Evolutionary conservation across 2,113 vertebrate species (phyloP), one percentile per base, ranked within the genome.

Genomic region (Hiodon alosoides): DNA sequence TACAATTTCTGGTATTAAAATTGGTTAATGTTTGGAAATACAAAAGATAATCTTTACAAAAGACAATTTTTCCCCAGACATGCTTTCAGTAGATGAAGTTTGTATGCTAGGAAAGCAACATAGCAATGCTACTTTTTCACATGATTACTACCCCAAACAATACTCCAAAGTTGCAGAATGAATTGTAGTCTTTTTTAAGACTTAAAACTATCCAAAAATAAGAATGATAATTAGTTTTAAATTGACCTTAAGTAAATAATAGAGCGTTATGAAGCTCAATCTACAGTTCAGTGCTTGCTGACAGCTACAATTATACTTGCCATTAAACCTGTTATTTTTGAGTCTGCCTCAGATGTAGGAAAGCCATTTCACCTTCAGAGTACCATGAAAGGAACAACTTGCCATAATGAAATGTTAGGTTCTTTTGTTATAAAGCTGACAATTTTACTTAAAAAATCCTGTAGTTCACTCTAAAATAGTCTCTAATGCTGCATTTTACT

Each of bases 171-270:
- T 84, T 84, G 75, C 81, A 79, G 76, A 84, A 81, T 83, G 77
- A 82, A 86, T 88, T 86, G 83, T 83, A 84, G 86, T 81, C 83
- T 77, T 80, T 84, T 86, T 77, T 79, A 81, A 89, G 86, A 85
- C 86, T 80, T 77, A 67, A 73, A 79, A 81, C 79, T 84, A 82
- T 81, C 78, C 78, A 82, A 71, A 71, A 16, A 31, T 53, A 59
- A 71, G 77, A 82, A 84, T 83, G 79, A 83, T 81, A 87, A 84
- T 87, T 82, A 85, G 85, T 87, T 85, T 85, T 81, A 81, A 79
- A 67, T 81, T 81, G 69, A 80, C 74, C 70, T 62, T 81, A 60
- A 83, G 53, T 48, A 47, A 81, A 82, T 84, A 87, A 80, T 77
- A 70, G 6, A 67, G 85, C 83, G 82, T 86, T 78, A 79, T 47